phyloP scores from a whole-genome alignment of 2,888 invertebrate species.

The Pterostichus madidus region DNA sequence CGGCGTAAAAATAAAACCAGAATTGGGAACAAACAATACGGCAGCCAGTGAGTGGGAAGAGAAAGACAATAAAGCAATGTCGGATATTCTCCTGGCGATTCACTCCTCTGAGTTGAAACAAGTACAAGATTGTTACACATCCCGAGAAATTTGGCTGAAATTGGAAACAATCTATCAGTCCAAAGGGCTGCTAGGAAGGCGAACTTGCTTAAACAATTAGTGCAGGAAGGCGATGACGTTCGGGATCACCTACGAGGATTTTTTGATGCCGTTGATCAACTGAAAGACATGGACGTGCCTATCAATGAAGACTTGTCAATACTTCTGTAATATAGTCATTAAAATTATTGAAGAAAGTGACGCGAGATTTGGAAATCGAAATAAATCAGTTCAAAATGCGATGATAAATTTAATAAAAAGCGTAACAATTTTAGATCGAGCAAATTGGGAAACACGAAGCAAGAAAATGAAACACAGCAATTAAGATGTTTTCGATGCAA shows the following conservation, averaged over 20 bases:
- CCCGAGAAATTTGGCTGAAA: conserved; percentile 71
- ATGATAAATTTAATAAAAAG: no score
- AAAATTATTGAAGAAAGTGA: neutral
- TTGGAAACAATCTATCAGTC: conserved; percentile 72
- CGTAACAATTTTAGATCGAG: no score
- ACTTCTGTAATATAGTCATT: conserved; percentile 71
- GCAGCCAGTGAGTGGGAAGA: conserved; percentile 20
- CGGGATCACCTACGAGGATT: conserved; percentile 72
- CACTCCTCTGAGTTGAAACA: conserved; percentile 69
- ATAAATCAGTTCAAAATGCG: no score
- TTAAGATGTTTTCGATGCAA: neutral
- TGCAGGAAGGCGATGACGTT: conserved; percentile 70
- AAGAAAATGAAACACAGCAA: neutral
- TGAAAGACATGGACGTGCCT: conserved; percentile 71
- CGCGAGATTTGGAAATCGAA: neutral
- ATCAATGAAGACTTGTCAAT: conserved; percentile 71
- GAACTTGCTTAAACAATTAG: conserved; percentile 72
- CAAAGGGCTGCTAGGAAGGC: conserved; percentile 73
- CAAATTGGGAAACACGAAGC: no score
- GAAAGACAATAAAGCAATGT: conserved; percentile 14
- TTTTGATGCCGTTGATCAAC: conserved; percentile 72
- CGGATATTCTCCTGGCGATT: conserved; percentile 22
- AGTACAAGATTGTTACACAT: conserved; percentile 68
- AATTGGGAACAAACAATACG: conserved; percentile 2
- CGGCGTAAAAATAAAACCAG: conserved; percentile 18